Percentiles rank a stretch among this genome's conserved stretches.
phyloP scores from a whole-genome alignment of 2,888 invertebrate genomes.

The Troides oblongomaculatus region DNA sequence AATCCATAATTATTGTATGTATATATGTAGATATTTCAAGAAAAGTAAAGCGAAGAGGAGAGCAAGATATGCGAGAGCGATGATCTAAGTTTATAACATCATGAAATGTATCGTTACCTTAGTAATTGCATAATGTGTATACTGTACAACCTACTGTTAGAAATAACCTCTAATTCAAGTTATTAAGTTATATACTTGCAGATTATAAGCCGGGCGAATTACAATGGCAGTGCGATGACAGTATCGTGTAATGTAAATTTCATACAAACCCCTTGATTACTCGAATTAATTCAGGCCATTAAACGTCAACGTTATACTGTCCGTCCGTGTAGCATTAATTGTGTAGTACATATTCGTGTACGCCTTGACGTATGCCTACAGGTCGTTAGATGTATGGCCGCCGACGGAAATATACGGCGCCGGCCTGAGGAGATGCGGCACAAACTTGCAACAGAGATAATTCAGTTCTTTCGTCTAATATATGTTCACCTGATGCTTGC shows the following conservation, averaged over 20 bases:
- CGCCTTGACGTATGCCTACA: conserved; percentile 11
- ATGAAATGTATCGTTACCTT: no score
- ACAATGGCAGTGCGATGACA: neutral
- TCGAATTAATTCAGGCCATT: conserved; percentile 10
- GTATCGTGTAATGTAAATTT: conserved; percentile 7
- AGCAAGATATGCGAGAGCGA: no score
- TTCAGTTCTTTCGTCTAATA: no score
- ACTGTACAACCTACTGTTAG: neutral
- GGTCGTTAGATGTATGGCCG: conserved; percentile 9
- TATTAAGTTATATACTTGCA: neutral
- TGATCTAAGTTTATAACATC: no score
- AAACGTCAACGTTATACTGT: neutral
- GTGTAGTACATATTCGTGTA: conserved; percentile 20
- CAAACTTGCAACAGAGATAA: neutral
- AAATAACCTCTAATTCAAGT: neutral
- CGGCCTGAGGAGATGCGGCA: conserved; percentile 1
- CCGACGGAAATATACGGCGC: conserved; percentile 7
- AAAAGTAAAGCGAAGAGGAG: no score
- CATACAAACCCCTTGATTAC: conserved; percentile 7
- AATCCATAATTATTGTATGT: no score
- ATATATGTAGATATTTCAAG: no score
- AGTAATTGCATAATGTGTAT: no score
- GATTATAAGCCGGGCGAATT: neutral
- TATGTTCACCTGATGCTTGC: no score
- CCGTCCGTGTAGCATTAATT: conserved; percentile 16